A percentile compares a stretch with the other conserved stretches of the same genome.
These are phyloP conservation scores for Pyxicephalus adspersus DNA, from an alignment of 2,113 vertebrate genomes.

Conservation along the genomic window DNA sequence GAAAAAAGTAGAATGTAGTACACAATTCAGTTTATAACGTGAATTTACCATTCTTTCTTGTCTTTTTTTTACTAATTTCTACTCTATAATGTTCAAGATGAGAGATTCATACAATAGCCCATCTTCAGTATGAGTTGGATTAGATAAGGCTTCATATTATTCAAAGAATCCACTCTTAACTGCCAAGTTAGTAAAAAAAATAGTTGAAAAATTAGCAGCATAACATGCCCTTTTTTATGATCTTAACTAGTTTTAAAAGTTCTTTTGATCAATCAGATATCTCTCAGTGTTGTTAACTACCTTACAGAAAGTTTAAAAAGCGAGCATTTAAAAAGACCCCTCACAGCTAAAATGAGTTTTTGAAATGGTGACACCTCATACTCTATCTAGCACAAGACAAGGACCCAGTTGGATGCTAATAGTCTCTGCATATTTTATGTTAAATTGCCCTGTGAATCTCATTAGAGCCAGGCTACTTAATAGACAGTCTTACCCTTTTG, in stretches of 20 bases:
- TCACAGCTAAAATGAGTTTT: constrained; percentile 30
- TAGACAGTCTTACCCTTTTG: constrained; percentile 54
- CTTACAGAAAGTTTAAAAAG: constrained; percentile 14
- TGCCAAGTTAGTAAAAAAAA: background rate
- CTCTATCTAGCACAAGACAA: constrained; percentile 45
- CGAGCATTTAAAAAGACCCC: constrained; percentile 37
- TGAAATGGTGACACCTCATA: constrained; percentile 40
- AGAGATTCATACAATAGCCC: too few species aligned
- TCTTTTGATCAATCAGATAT: background rate
- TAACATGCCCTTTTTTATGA: background rate
- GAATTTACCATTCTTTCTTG: too few species aligned
- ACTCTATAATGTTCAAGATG: too few species aligned
- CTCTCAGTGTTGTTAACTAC: background rate
- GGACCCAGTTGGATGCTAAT: constrained; percentile 48
- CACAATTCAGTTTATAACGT: too few species aligned
- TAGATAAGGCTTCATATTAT: too few species aligned
- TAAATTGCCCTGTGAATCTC: constrained; percentile 50
- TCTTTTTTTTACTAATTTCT: too few species aligned
- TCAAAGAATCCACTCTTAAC: background rate
- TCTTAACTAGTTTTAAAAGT: constrained; percentile 9
- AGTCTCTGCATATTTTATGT: constrained; percentile 56
- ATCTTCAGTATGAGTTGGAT: too few species aligned
- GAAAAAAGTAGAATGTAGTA: too few species aligned
- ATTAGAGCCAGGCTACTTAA: constrained; percentile 50
- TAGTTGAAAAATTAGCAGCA: background rate